Evolutionary conservation across 2,888 invertebrate species (phyloP), one percentile per base, ranked within the genome.

Genomic region (Leptopterna dolabrata): DNA sequence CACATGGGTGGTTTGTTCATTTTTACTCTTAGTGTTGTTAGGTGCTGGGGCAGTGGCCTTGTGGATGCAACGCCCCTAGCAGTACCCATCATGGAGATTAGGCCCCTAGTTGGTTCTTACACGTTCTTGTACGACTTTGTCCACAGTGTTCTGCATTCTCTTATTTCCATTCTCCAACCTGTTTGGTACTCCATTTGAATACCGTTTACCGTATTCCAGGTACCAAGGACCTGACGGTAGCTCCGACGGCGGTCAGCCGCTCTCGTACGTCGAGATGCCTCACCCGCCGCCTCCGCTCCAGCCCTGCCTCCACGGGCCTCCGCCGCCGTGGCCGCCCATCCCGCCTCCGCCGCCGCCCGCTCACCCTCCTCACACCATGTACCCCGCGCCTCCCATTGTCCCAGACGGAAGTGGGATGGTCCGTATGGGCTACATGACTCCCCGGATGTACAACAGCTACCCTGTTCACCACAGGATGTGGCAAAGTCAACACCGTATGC

Each of bases 381-480:
- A 88, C 63, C 85, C 88, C 1, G 51, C 87, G 45, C 83, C 88
- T n/a, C 88, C 88, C 7, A 76, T 89, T 13, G 89, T 88, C 84
- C 55, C 87, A 55, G 82, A 81, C 29, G 45, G 63, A 13, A 51
- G 73, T 29, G 78, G 81, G 24, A 87, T 76, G 83, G 88, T 87
- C 70, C 82, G 73, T 30, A 73, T 87, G 83, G 70, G 83, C 78
- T 85, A 85, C 76, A 83, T 83, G 36, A 88, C 89, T 73, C 89
- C 90, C n/a, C 94, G 95, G 76, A 95, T 96, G 73, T 87, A 87
- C 76, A 87, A 87, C 55, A 82, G 87, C 30, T 95, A 96, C 92
- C 94, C 95, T 7, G 93, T 95, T 7, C 96, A 96, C 91, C 95
- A 96, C 90, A 93, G 95, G 88, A 92, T 96, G 70, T 96, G 96